Base-by-base conservation (phyloP, 2,113 vertebrate genomes). In the Platycercus adscitus region DNA sequence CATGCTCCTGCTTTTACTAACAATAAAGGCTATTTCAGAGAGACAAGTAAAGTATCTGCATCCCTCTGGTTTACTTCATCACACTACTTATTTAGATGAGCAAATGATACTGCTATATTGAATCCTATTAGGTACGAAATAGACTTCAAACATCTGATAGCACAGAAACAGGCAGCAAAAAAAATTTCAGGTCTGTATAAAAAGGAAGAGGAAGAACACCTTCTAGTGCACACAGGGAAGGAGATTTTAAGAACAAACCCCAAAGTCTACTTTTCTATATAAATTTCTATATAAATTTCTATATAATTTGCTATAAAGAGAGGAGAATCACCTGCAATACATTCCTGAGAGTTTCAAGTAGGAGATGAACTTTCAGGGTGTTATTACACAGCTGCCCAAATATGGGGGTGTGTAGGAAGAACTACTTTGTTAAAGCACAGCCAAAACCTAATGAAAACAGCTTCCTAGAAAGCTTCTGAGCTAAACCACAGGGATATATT, bases 211-310 rank as follows among this genome's bases (percentile, higher is more conserved):
- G 55, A 71, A 71, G 25, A 24, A 39, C 9, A 16, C 31, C 17
- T 78, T 18, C 0, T 0, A 76, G 8, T 35, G 21, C 44, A 85
- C 44, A 41, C 2, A 31, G 13, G 14, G 55, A 52, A 86, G 15
- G 49, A 77, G 21, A 87, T 60, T 89, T 60, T 47, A 60, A 81
- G 63, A 20, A 3, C 8, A 64, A 81, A 64, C 13, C 5, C 17
- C 28, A 72, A 94, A 55, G 2, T 5, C 61, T 61, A 21, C 9
- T 72, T 21, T 91, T 73, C 43, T 46, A 6, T 31, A 28, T 86
- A 75, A 73, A 55, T 78, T 78, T 39, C 44, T 47, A 47, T 47
- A 47, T 47, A 11, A 47, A 55, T 78, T 78, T 39, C 44, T 47
- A 47, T 47, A 47, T 47, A 11, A 47, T 47, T 47, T 47, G 21